A percentile compares a stretch with the other conserved stretches of the same genome.
These are phyloP conservation scores for Apis mellifera DNA, from an alignment of 1,140 invertebrate species.

Conservation along the genomic window Amel_HAv3.1 CM009941.2:787501-788000, in stretches of 20 bases:
- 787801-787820: too few species aligned
- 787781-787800: too few species aligned
- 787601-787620: neutral
- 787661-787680: neutral
- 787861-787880: too few species aligned
- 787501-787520: neutral
- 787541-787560: neutral
- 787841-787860: too few species aligned
- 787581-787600: neutral
- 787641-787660: neutral
- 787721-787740: neutral
- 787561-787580: neutral
- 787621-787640: constrained; percentile 6
- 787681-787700: neutral
- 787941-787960: too few species aligned
- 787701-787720: neutral
- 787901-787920: too few species aligned
- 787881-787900: too few species aligned
- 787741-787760: neutral
- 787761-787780: neutral
- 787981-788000: too few species aligned
- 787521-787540: neutral
- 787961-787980: too few species aligned
- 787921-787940: too few species aligned
- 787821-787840: too few species aligned